Base-by-base conservation (phyloP, 2,888 invertebrate genomes). In the Noctua fimbriata region DNA sequence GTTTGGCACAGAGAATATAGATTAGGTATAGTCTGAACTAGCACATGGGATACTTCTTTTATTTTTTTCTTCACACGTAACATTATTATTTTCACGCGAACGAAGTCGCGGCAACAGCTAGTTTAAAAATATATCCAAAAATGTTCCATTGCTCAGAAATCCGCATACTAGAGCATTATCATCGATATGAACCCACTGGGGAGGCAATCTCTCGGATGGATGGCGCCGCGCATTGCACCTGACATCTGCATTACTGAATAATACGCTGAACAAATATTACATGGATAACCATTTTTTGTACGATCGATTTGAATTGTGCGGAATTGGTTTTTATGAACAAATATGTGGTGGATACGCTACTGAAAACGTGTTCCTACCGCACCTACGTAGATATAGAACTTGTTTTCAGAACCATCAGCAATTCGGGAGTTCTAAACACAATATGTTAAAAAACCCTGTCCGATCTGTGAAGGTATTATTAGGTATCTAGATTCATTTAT, bases 171-270 rank as follows among this genome's bases (percentile, higher is more conserved):
- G n/a, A 10, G 72, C 66, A 86, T 89, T 89, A 90, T 85, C 74
- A 82, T 84, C 79, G 81, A 85, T 87, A 86, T 87, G 79, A 82
- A 82, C 77, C 78, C 84, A 80, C 84, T 78, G 44, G 79, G 80
- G 84, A 90, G 87, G 88, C 92, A 91, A 92, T 91, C 88, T 88
- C 87, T 83, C 87, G 90, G 83, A 71, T 87, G 83, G 86, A 55
- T 90, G 89, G 77, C 65, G 76, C 80, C 83, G 81, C 77, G 49
- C 60, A 55, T 88, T 93, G 92, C 88, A 82, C 74, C 84, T 93
- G 93, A 91, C 93, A 90, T 89, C 86, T 89, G 89, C 86, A 91
- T 91, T 91, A 89, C 82, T 63, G 77, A 70, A 84, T 41, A 41
- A 41, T 85, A 90, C 90, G 88, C 83, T 66, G 76, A 73, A 84